These are phyloP conservation scores for Camelus dromedarius DNA, from an alignment of 2,113 vertebrate species.

Conservation along the genomic window DNA sequence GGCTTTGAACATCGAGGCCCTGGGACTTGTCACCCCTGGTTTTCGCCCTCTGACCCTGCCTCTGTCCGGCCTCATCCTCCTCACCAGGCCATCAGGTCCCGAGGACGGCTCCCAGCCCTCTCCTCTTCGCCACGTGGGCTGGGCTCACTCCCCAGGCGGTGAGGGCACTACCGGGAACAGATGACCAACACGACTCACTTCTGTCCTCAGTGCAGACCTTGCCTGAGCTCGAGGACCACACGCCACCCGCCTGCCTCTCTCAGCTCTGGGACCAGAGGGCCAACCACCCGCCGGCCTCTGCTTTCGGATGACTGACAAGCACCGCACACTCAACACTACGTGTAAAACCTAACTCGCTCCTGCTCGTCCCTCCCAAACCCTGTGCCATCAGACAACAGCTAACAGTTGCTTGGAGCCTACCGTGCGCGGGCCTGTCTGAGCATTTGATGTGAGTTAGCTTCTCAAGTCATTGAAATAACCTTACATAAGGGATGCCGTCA, in stretches of 20 bases:
- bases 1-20: rapidly evolving
- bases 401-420: background rate
- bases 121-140: too few relatives aligned
- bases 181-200: rapidly evolving
- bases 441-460: too few relatives aligned
- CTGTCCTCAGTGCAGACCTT: rapidly evolving
- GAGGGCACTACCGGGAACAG: background rate
- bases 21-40: rapidly evolving
- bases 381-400: background rate
- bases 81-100: rapidly evolving
- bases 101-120: background rate
- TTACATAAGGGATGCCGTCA: background rate
- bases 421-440: too few relatives aligned
- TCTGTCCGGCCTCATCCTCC: background rate
- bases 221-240: background rate
- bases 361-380: background rate
- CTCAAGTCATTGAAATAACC: background rate
- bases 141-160: rapidly evolving
- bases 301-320: background rate
- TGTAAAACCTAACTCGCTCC: background rate
- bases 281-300: rapidly evolving
- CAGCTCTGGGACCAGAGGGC: background rate
- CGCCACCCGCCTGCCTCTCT: too few relatives aligned
- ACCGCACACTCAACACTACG: rapidly evolving
- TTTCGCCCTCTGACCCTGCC: background rate